These are phyloP conservation scores for Trachelus iudaicus DNA, from an alignment of 2,888 invertebrate genomes.

Conservation along the genomic window DNA sequence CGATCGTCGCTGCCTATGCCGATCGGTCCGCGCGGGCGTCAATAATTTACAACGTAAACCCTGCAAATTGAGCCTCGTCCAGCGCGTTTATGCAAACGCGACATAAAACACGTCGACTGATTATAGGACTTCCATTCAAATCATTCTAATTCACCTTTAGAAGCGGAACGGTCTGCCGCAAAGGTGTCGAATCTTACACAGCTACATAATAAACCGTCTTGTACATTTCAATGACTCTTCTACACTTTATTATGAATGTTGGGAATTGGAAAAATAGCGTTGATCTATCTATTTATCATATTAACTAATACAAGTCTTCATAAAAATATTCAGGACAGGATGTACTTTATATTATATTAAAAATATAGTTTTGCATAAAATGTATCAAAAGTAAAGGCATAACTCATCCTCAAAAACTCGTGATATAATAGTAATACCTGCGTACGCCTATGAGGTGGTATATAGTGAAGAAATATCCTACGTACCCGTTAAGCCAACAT, in stretches of 20 bases:
- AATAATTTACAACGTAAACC: constrained; percentile 41
- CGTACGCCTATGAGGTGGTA: constrained; percentile 43
- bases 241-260: not conserved
- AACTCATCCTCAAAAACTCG: not conserved
- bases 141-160: not conserved
- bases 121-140: constrained; percentile 21
- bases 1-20: constrained; percentile 10
- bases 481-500: constrained; percentile 56
- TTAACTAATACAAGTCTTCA: too few relatives aligned
- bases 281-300: not conserved
- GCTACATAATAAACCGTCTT: not conserved
- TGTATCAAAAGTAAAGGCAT: not conserved
- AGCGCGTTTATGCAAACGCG: constrained; percentile 32
- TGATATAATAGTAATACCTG: constrained; percentile 15
- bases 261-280: not conserved
- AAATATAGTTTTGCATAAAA: not conserved
- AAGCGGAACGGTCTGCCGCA: not conserved
- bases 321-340: not conserved
- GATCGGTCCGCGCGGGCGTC: constrained; percentile 23
- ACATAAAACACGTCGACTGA: constrained; percentile 28
- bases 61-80: constrained; percentile 33
- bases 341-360: not conserved
- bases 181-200: not conserved
- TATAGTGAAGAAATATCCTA: constrained; percentile 29
- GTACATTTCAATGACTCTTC: not conserved